A percentile compares a stretch with the other conserved stretches of the same genome.
phyloP scores from a whole-genome alignment of 2,888 invertebrate species.

The Lepidochrysops patricia region DNA sequence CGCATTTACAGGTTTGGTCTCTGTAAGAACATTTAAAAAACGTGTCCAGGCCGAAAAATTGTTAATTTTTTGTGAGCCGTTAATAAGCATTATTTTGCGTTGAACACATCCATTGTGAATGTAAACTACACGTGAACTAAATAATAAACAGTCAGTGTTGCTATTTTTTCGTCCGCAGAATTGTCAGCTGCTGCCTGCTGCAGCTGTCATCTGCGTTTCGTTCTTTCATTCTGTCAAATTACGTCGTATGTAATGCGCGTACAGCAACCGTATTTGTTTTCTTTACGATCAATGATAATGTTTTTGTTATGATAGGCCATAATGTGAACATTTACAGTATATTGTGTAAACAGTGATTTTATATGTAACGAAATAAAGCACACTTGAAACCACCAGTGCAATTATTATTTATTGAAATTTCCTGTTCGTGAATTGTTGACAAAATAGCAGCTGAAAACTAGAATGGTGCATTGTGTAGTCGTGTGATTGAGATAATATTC shows the following conservation, averaged over 20 bases:
- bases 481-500: slow-evolving; percentile 24
- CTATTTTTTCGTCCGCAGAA: neutral
- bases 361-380: neutral
- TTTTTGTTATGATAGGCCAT: slow-evolving; percentile 52
- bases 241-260: slow-evolving; percentile 32
- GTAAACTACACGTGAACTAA: no score
- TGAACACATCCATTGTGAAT: no score
- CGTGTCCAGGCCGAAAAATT: no score
- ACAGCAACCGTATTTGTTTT: slow-evolving; percentile 33
- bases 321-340: slow-evolving; percentile 26
- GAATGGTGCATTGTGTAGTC: slow-evolving; percentile 18
- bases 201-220: slow-evolving; percentile 12
- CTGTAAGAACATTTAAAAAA: no score
- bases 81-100: no score
- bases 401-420: slow-evolving; percentile 26
- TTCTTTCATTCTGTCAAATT: slow-evolving; percentile 42
- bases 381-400: slow-evolving; percentile 26
- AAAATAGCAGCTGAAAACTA: slow-evolving; percentile 30
- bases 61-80: no score
- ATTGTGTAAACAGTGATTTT: slow-evolving; percentile 18
- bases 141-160: no score
- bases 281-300: slow-evolving; percentile 57
- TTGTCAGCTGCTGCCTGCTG: slow-evolving; percentile 1
- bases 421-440: slow-evolving; percentile 20
- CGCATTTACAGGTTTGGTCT: no score